Evolutionary conservation across 2,888 invertebrate species (phyloP), one percentile per base, ranked within the genome.

Genomic region (Neocrepidodera transversa): DNA sequence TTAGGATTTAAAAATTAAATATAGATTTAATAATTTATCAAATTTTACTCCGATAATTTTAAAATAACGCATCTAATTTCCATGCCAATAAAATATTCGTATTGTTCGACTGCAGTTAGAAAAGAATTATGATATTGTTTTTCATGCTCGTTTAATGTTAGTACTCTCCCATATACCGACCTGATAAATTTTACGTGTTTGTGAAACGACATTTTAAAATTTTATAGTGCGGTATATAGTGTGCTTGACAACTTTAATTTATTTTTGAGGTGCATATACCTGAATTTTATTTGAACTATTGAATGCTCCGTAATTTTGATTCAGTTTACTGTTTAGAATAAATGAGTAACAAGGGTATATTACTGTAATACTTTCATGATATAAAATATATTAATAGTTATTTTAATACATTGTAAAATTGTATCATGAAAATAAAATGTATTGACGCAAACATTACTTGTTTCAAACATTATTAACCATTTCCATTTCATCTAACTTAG

Each of bases 91-190:
- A 40, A 40, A 40, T 40, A 40, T 40, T 40, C 40, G 11, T 18
- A 40, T 40, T 40, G 40, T 40, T 40, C 16, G 11, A 11, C 40
- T 16, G 40, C 11, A 40, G n/a, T 16, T 40, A 40, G 16, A 2
- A 40, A 40, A 40, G 40, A 40, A 40, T 40, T 40, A 40, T 40
- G 14, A 40, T 40, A 40, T 40, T 40, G 40, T 40, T 40, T 40
- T 40, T 40, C 40, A 40, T 16, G 40, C 40, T 40, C 40, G 11
- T 18, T 18, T 40, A 40, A 40, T 40, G 40, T 40, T 40, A 13
- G 40, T 40, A 40, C 40, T 40, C 16, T 13, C 40, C 1, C 43
- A 43, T 23, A 20, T 43, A 43, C 26, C 43, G 18, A 43, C 26
- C 43, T 17, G 7, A 23, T 43, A 20, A 43, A 20, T 43, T 43